These are phyloP conservation scores for Leptinotarsa defecta DNA, from an alignment of 1,140 invertebrate species.

Conservation along the genomic window DNA sequence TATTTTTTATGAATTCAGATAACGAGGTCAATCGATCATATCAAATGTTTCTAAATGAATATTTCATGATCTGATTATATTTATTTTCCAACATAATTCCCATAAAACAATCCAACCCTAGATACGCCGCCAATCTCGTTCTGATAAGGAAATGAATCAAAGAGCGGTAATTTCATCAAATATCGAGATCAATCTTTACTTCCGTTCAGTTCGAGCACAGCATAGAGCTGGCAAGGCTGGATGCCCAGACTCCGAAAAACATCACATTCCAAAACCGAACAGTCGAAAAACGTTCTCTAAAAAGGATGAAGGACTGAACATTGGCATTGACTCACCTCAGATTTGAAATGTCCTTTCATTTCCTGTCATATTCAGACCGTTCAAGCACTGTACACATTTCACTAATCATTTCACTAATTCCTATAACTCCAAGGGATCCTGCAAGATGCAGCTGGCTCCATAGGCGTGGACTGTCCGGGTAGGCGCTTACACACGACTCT, in stretches of 20 bases:
- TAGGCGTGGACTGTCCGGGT: constrained; percentile 57
- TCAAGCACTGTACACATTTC: constrained; percentile 47
- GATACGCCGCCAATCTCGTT: no score
- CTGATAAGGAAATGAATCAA: no score
- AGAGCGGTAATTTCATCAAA: no score
- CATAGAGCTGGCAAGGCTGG: not conserved
- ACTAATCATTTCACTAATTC: constrained; percentile 41
- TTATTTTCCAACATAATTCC: no score
- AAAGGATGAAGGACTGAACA: not conserved
- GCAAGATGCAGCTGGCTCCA: constrained; percentile 55
- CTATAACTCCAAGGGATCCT: constrained; percentile 43
- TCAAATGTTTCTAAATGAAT: no score
- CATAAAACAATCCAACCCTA: no score
- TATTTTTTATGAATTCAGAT: no score
- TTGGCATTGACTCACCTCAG: constrained; percentile 46
- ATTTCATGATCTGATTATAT: no score
- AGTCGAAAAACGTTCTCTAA: constrained; percentile 9
- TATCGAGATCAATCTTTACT: no score
- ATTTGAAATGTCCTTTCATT: constrained; percentile 42
- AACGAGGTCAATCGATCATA: no score
- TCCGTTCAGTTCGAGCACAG: no score
- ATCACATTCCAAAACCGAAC: not conserved
- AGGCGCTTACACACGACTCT: constrained; percentile 42
- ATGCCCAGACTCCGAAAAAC: constrained; percentile 22
- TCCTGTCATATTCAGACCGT: constrained; percentile 3